Conservation (phyloP, 2,888 invertebrate genomes). For the Hemithea aestivaria region DNA sequence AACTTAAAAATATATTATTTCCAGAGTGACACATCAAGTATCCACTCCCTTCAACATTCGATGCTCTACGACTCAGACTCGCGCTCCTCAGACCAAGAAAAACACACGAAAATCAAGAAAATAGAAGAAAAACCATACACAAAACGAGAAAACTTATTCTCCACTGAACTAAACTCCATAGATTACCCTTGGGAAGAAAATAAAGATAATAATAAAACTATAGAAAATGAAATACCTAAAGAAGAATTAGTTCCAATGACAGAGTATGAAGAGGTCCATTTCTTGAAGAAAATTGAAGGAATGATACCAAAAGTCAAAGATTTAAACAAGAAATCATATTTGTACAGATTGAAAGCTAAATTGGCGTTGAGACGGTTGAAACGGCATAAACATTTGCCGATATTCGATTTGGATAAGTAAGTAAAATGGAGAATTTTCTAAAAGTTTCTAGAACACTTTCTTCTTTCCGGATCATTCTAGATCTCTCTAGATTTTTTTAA, state of each 20-base stretch:
- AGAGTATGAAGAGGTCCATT: conserved; percentile 67
- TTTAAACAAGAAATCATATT: conserved; percentile 42
- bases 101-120: conserved; percentile 6
- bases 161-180: conserved; percentile 49
- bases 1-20: too few species aligned
- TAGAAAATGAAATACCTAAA: conserved; percentile 23
- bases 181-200: conserved; percentile 57
- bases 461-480: too few species aligned
- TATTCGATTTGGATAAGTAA: conserved; percentile 70
- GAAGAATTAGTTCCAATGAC: conserved; percentile 50
- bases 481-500: too few species aligned
- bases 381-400: conserved; percentile 61
- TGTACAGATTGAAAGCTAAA: conserved; percentile 55
- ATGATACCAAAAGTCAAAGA: conserved; percentile 53
- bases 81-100: conserved; percentile 42
- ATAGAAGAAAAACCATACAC: conserved; percentile 11
- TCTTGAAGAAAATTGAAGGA: conserved; percentile 62
- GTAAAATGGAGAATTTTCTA: conserved; percentile 19
- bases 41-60: conserved; percentile 49
- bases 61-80: conserved; percentile 58
- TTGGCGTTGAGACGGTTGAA: conserved; percentile 59
- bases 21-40: conserved; percentile 64
- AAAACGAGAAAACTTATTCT: conserved; percentile 52
- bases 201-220: conserved; percentile 10
- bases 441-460: too few species aligned